Conservation (phyloP, 1,140 invertebrate species). For the Habropoda laboriosa region DNA sequence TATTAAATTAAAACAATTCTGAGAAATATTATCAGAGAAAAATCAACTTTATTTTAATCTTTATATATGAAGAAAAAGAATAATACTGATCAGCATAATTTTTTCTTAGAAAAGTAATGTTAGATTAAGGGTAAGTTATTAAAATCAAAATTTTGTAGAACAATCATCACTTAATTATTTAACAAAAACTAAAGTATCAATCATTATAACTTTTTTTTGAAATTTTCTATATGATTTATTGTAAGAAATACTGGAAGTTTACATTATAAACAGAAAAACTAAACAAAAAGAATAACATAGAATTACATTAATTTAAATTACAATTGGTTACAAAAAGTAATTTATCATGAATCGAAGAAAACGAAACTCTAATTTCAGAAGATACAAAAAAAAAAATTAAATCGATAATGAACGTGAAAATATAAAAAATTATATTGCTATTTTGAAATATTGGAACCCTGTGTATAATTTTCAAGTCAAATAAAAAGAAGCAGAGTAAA, state of each 20-base stretch:
- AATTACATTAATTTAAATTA: constrained; percentile 26
- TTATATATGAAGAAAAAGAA: constrained; percentile 36
- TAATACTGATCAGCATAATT: constrained; percentile 66
- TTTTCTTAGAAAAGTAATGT: constrained; percentile 43
- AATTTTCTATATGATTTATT: constrained; percentile 14
- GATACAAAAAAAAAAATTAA: constrained; percentile 16
- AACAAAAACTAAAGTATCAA: constrained; percentile 27
- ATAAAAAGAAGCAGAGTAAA: constrained; percentile 23
- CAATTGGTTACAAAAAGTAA: not conserved
- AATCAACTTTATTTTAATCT: constrained; percentile 49
- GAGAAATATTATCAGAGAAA: constrained; percentile 53
- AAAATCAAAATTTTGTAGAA: constrained; percentile 32
- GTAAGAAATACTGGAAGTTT: constrained; percentile 35
- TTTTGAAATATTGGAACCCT: constrained; percentile 16
- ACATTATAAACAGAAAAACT: constrained; percentile 7
- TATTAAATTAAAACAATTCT: constrained; percentile 50
- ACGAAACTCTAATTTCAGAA: constrained; percentile 11
- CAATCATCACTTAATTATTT: constrained; percentile 5
- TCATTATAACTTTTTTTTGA: not conserved
- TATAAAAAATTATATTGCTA: constrained; percentile 31
- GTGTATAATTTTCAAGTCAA: constrained; percentile 25
- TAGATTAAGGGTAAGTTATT: constrained; percentile 37
- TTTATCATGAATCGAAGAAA: constrained; percentile 1
- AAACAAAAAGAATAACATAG: not conserved
- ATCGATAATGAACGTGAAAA: constrained; percentile 33